These are phyloP conservation scores for Nomada goodeniana DNA, from an alignment of 2,888 invertebrate species.

Conservation along the genomic window DNA sequence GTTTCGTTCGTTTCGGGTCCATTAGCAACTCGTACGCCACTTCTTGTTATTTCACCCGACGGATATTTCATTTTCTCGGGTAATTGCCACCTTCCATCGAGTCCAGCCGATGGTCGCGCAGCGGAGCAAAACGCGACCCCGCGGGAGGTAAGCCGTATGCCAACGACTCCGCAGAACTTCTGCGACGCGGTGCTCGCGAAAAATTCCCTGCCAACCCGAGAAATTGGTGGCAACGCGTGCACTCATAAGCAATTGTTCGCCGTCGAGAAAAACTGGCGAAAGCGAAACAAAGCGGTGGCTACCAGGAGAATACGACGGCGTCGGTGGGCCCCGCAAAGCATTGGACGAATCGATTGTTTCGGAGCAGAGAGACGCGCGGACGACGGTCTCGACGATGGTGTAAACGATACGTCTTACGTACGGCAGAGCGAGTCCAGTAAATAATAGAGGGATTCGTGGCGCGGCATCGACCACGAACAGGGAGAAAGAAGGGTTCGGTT, in stretches of 20 bases:
- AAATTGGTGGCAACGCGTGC: neutral
- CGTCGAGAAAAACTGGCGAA: neutral
- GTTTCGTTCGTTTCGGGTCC: constrained; percentile 19
- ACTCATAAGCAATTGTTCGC: no score
- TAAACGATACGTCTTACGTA: constrained; percentile 8
- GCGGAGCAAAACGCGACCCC: neutral
- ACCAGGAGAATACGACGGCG: no score
- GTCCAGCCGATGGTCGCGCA: neutral
- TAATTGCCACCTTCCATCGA: constrained; percentile 47
- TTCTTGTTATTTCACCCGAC: constrained; percentile 55
- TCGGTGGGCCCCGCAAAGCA: neutral
- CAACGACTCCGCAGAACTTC: no score
- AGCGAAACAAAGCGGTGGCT: neutral
- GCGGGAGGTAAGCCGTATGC: no score
- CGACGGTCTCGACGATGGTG: constrained; percentile 20
- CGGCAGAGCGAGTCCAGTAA: constrained; percentile 42
- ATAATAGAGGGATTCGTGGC: constrained; percentile 49
- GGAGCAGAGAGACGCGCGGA: neutral
- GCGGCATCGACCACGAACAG: neutral
- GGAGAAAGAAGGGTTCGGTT: neutral
- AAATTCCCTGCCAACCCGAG: neutral
- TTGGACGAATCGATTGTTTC: constrained; percentile 32
- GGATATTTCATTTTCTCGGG: constrained; percentile 61
- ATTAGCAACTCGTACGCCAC: constrained; percentile 33
- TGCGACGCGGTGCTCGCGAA: no score